These are phyloP conservation scores for Parauchenoglanis ngamensis DNA, from an alignment of 2,797 vertebrate species.

Conservation along the genomic window DNA sequence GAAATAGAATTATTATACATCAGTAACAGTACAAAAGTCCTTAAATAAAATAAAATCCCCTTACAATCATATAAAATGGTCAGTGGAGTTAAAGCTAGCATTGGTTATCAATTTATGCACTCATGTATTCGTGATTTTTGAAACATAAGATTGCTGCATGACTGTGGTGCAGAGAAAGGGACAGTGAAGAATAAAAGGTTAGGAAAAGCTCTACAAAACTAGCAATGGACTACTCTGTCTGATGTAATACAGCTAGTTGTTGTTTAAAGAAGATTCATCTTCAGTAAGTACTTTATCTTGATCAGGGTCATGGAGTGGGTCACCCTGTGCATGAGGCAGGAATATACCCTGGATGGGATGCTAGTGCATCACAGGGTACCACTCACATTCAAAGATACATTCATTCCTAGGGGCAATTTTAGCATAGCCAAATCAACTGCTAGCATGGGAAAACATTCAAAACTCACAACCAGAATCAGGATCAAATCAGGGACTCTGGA, in stretches of 20 bases:
- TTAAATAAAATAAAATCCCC: background rate
- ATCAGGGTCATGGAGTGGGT: background rate
- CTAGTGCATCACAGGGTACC: background rate
- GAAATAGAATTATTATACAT: background rate
- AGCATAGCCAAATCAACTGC: background rate
- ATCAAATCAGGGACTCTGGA: background rate
- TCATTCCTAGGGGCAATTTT: background rate
- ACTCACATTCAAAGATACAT: background rate
- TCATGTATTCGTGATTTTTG: background rate
- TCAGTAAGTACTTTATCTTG: no score
- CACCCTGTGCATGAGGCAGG: background rate
- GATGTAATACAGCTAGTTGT: background rate
- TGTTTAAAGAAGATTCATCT: background rate
- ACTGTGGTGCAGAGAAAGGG: background rate
- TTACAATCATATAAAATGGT: background rate
- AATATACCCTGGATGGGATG: background rate
- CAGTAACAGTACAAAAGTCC: background rate
- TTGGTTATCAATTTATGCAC: background rate
- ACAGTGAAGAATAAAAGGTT: background rate
- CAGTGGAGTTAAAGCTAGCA: background rate
- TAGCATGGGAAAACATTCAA: background rate
- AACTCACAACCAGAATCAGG: background rate
- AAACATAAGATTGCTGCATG: background rate
- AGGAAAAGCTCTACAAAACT: background rate
- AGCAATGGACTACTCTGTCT: background rate